These are phyloP conservation scores for Anastrepha ludens DNA, from an alignment of 1,140 invertebrate genomes.

Conservation along the genomic window DNA sequence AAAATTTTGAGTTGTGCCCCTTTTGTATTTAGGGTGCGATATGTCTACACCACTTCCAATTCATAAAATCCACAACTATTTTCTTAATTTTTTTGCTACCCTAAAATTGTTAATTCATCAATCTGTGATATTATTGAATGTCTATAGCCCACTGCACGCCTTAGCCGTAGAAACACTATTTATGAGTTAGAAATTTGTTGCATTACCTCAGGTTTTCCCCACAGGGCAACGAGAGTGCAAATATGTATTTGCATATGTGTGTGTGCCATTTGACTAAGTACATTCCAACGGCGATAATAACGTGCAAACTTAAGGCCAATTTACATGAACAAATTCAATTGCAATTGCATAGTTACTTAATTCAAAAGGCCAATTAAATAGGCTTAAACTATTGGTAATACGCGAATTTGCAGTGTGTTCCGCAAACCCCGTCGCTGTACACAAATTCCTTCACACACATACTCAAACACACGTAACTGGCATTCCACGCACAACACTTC, in stretches of 20 bases:
- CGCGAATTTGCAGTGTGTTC: background rate
- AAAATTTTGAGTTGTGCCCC: no score
- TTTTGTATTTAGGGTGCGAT: no score
- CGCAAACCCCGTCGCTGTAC: background rate
- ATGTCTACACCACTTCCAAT: no score
- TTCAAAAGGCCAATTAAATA: constrained; percentile 68
- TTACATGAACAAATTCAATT: constrained; percentile 72
- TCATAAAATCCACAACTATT: no score
- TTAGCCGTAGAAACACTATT: no score
- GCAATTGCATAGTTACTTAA: constrained; percentile 63
- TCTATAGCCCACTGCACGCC: no score
- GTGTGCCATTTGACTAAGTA: constrained; percentile 11
- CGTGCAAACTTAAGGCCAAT: constrained; percentile 63
- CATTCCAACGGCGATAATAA: constrained; percentile 59
- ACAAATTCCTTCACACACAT: background rate
- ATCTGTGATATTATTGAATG: no score
- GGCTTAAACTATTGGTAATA: constrained; percentile 58
- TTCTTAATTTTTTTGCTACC: no score
- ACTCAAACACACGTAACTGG: background rate
- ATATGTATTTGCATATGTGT: background rate
- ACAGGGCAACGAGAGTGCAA: background rate
- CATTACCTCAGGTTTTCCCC: background rate
- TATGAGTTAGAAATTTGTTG: no score
- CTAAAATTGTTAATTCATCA: no score
- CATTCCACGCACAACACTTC: background rate